A percentile compares a stretch with the other conserved stretches of the same genome.
phyloP scores from a whole-genome alignment of 1,140 invertebrate genomes.

The Meloidogyne chitwoodi region DNA sequence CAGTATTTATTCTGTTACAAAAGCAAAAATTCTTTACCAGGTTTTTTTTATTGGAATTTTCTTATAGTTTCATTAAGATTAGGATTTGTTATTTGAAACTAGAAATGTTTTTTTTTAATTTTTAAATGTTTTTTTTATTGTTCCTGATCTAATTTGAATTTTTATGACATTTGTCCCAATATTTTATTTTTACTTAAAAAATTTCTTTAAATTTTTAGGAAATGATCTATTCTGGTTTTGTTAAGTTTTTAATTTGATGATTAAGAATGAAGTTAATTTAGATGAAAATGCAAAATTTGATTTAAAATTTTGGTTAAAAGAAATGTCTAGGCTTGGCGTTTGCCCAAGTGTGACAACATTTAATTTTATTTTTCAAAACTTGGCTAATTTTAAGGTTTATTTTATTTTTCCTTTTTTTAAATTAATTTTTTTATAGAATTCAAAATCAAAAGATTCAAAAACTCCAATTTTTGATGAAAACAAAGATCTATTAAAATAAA shows the following conservation, averaged over 20 bases:
- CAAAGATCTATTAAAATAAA: neutral
- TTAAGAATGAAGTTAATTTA: neutral
- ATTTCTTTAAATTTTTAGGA: neutral
- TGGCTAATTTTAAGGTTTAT: no score
- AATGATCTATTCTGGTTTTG: neutral
- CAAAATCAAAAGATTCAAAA: neutral
- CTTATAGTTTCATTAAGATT: no score
- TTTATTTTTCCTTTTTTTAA: neutral
- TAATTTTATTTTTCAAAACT: neutral
- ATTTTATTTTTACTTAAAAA: no score
- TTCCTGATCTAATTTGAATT: no score
- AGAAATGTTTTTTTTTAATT: no score
- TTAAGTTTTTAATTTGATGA: constrained; percentile 14
- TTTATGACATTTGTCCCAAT: no score
- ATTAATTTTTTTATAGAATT: neutral
- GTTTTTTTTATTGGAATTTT: neutral
- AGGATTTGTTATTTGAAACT: no score
- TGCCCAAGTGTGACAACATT: neutral
- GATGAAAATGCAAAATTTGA: neutral
- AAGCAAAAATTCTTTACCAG: neutral
- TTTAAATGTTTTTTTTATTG: no score
- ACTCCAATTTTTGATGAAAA: neutral
- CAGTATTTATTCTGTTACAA: neutral
- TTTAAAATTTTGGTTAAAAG: neutral
- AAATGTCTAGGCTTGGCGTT: constrained; percentile 7